Evolutionary conservation across 2,113 vertebrate genomes (phyloP).

Genomic region (Atractosteus spatula): DNA sequence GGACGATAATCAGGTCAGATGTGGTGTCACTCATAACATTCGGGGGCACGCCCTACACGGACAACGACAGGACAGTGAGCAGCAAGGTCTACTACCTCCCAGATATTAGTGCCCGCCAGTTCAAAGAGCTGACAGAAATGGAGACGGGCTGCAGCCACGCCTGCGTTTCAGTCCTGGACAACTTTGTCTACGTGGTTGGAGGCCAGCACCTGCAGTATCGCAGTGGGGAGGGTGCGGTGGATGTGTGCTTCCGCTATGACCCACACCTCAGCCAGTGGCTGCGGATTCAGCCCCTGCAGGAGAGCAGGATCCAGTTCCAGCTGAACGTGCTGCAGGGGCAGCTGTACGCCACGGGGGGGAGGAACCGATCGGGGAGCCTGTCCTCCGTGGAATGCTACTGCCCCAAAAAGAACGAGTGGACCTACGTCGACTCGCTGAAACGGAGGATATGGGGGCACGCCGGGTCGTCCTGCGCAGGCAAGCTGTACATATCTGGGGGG

Average conservation of each 20-base stretch:
- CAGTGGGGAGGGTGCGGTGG: constrained; percentile 90
- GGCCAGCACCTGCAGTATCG: constrained; percentile 95
- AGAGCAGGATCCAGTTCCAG: constrained; percentile 95
- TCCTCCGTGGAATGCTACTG: constrained; percentile 90
- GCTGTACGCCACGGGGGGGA: constrained; percentile 89
- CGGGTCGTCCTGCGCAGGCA: constrained; percentile 71
- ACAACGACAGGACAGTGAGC: constrained; percentile 88
- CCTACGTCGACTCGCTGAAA: constrained; percentile 80
- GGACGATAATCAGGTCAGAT: constrained; percentile 83
- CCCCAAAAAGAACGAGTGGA: constrained; percentile 88
- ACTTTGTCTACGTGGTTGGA: constrained; percentile 90
- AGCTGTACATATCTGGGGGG: constrained; percentile 86
- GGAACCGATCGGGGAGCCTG: constrained; percentile 89
- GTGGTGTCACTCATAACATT: constrained; percentile 82
- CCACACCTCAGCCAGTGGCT: constrained; percentile 89
- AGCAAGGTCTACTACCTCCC: constrained; percentile 81
- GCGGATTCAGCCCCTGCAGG: constrained; percentile 88
- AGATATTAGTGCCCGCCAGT: constrained; percentile 72
- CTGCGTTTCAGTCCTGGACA: constrained; percentile 87
- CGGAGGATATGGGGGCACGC: constrained; percentile 95
- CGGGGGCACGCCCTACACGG: constrained; percentile 91
- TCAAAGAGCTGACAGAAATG: constrained; percentile 87
- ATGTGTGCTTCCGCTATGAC: constrained; percentile 86
- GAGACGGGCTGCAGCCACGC: constrained; percentile 89
- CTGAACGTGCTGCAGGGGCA: constrained; percentile 75